Base-by-base conservation (phyloP, 2,797 vertebrate species). In the Galago senegalensis region DNA sequence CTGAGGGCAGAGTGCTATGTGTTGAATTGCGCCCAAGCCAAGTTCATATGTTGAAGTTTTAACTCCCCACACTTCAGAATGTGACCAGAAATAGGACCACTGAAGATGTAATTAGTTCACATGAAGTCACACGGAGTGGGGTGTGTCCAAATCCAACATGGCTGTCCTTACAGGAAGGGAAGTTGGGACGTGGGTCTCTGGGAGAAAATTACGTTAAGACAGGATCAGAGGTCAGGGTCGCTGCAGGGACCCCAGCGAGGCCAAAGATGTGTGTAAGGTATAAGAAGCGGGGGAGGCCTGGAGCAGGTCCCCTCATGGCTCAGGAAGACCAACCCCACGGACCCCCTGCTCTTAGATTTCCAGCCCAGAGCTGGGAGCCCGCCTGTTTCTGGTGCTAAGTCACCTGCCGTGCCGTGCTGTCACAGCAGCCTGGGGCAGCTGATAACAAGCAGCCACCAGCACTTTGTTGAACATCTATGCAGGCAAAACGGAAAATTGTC, bases 391-490 rank as follows among this genome's bases (percentile, higher is more conserved):
- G 2, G 6, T 8, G 25, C 43, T 11, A 8, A 16, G 34, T 10
- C 5, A 5, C 16, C 27, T 0, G 0, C 7, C 8, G 12, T 46
- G 7, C 1, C 29, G 9, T 1, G 0, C n/a, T 34, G 40, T 31
- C 5, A n/a, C 17, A 31, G 16, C 3, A 27, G 14, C 40, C n/a
- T 8, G 43, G 7, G 20, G 40, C 53, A 80, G 27, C 34, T 3
- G 5, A 25, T 5, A 7, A 9, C 23, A 6, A 3, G 31, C 21
- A 10, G 34, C 43, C n/a, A 5, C 2, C 46, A 18, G 25, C 5
- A 2, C 31, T 31, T 43, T 11, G 29, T 2, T 5, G 21, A 65
- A 17, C 18, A 27, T 37, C 34, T 27, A 5, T 9, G 27, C 17
- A n/a, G 23, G 46, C 4, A 27, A 43, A 65, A 21, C 0, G 43